These are phyloP conservation scores for Orcinus orca DNA, from an alignment of 2,113 vertebrate species.

Conservation along the genomic window DNA sequence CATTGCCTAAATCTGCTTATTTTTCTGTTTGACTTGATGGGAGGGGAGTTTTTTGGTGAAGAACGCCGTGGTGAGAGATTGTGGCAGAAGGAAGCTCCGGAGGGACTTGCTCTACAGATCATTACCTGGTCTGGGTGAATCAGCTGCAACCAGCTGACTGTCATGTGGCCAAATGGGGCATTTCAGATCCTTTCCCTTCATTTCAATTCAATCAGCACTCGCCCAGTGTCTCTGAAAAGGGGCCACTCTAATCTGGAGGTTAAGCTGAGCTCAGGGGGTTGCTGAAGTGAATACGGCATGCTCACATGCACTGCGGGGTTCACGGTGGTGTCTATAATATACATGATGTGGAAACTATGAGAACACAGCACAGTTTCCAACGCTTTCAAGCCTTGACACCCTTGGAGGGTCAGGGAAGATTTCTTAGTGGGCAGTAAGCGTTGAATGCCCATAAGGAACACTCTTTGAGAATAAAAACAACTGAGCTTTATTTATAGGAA, in stretches of 20 bases:
- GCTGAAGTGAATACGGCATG: background rate
- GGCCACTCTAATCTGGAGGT: background rate
- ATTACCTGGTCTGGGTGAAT: background rate
- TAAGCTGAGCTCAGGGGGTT: background rate
- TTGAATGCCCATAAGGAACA: background rate
- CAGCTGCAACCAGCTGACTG: background rate
- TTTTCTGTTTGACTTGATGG: background rate
- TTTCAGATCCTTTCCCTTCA: background rate
- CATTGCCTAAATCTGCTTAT: constrained; percentile 26
- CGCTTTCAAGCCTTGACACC: background rate
- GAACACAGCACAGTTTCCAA: background rate
- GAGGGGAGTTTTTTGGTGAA: background rate
- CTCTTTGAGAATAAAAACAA: background rate
- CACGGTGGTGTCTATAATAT: no score
- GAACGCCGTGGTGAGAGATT: background rate
- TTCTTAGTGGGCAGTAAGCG: background rate
- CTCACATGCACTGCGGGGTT: background rate
- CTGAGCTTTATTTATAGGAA: background rate
- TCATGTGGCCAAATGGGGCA: background rate
- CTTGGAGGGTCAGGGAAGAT: background rate
- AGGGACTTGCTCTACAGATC: background rate
- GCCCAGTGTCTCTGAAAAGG: background rate
- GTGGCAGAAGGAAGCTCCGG: background rate
- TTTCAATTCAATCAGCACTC: background rate
- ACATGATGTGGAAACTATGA: background rate